phyloP scores from a whole-genome alignment of 2,797 vertebrate species.

The Pogoniulus pusillus region DNA sequence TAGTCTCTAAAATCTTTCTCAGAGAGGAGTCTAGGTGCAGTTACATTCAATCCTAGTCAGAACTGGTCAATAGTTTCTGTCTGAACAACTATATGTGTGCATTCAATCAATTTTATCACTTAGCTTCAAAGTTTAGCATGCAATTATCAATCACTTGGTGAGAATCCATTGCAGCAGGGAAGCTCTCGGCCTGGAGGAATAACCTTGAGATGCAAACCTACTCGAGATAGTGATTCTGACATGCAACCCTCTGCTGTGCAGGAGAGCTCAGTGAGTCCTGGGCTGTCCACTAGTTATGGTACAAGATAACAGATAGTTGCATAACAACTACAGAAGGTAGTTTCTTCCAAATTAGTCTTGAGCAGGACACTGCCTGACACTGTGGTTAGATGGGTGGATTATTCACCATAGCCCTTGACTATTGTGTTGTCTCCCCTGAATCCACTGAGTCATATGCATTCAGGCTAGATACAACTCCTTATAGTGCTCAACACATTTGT shows the following conservation, averaged over 20 bases:
- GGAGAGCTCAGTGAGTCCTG: background rate
- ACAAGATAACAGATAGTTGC: background rate
- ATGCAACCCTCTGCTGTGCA: background rate
- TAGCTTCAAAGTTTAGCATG: background rate
- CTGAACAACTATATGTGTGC: background rate
- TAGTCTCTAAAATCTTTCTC: background rate
- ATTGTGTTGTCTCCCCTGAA: background rate
- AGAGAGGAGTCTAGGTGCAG: background rate
- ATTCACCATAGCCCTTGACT: background rate
- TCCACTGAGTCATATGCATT: background rate
- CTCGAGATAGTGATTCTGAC: background rate
- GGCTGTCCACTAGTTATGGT: background rate
- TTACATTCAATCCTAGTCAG: background rate
- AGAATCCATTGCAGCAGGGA: background rate
- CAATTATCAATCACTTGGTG: background rate
- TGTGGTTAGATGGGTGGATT: background rate
- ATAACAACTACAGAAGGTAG: background rate
- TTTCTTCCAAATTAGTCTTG: background rate
- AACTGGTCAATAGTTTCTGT: background rate
- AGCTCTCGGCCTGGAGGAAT: background rate
- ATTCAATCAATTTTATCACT: background rate
- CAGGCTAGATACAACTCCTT: background rate
- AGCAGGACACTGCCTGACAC: no score
- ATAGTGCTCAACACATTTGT: background rate
- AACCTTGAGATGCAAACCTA: background rate